Conservation (phyloP, 2,797 vertebrate species). For the Distichodus sexfasciatus region DNA sequence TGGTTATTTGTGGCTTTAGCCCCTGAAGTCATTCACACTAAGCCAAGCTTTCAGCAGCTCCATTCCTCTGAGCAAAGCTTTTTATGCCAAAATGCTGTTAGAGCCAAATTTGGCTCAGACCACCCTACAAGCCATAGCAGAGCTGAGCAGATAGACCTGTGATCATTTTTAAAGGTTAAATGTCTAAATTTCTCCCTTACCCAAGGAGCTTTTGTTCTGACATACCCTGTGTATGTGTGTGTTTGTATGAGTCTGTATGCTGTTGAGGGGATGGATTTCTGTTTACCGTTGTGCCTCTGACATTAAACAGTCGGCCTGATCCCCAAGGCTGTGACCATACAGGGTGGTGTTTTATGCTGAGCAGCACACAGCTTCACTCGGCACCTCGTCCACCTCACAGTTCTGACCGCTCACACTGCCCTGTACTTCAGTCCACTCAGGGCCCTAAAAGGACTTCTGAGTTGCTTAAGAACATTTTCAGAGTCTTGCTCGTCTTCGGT, state of each 20-base stretch:
- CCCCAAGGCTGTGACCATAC: constrained; percentile 68
- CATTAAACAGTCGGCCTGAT: constrained; percentile 62
- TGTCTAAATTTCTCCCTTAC: background rate
- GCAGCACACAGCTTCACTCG: background rate
- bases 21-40: background rate
- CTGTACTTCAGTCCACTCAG: background rate
- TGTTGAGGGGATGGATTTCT: constrained; percentile 32
- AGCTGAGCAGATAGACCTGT: background rate
- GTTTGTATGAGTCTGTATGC: background rate
- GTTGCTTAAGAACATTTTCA: background rate
- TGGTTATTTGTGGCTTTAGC: background rate
- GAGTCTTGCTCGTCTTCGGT: background rate
- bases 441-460: constrained; percentile 15
- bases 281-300: constrained; percentile 67
- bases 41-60: constrained; percentile 3
- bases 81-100: constrained; percentile 12
- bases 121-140: background rate
- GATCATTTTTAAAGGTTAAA: background rate
- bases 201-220: too few species aligned
- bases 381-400: background rate
- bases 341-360: constrained; percentile 60
- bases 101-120: background rate
- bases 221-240: background rate
- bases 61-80: constrained; percentile 12
- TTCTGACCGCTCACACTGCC: background rate